phyloP scores from a whole-genome alignment of 2,797 vertebrate species.

The Lates japonicus region DNA sequence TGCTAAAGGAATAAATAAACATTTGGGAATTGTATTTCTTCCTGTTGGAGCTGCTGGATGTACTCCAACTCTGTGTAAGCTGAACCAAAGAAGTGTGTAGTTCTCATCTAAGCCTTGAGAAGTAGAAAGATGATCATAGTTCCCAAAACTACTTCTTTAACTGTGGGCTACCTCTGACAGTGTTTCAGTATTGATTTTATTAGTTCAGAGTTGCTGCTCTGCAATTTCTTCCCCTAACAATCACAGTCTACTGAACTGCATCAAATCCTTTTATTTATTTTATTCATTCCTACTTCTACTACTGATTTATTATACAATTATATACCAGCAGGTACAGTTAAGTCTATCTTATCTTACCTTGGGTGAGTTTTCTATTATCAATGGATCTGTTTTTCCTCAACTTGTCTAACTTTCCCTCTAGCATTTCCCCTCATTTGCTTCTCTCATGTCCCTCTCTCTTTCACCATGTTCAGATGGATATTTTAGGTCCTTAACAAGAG shows the following conservation, averaged over 20 bases:
- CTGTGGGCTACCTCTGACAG: background rate
- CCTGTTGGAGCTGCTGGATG: no score
- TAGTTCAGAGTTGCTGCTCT: background rate
- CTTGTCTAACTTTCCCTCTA: no score
- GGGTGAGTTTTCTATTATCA: constrained; percentile 22
- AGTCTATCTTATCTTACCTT: background rate
- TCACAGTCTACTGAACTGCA: background rate
- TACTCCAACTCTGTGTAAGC: background rate
- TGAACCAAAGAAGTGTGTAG: no score
- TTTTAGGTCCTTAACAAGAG: constrained; percentile 83
- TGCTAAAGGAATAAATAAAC: background rate
- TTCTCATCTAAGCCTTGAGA: background rate
- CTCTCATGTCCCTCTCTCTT: constrained; percentile 50
- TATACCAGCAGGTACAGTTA: background rate
- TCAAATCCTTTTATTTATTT: background rate
- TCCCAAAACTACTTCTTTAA: background rate
- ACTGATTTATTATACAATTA: background rate
- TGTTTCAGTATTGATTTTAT: constrained; percentile 4
- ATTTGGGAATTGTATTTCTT: background rate
- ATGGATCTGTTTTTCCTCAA: constrained; percentile 16
- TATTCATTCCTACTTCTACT: background rate
- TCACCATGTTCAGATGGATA: constrained; percentile 84
- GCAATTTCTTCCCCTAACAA: background rate
- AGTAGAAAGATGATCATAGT: background rate
- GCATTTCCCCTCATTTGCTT: constrained; percentile 56